These are phyloP conservation scores for Drosophila fungiperda DNA, from an alignment of 2,888 invertebrate species.

Conservation along the genomic window DNA sequence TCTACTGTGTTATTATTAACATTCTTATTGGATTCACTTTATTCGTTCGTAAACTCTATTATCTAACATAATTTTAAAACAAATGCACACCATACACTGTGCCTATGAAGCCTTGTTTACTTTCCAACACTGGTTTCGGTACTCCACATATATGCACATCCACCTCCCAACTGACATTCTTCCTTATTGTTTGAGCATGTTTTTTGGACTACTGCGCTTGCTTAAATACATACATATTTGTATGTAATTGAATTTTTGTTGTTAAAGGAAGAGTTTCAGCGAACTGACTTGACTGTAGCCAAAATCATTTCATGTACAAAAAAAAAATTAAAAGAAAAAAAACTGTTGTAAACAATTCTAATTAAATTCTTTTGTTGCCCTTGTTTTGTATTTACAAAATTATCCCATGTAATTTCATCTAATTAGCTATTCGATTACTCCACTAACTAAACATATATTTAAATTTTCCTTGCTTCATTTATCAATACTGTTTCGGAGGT, in stretches of 20 bases:
- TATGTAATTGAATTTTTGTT: slow-evolving; percentile 48
- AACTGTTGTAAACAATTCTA: slow-evolving; percentile 16
- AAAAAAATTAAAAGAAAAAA: slow-evolving; percentile 7
- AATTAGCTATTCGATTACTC: slow-evolving; percentile 5
- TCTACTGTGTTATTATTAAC: slow-evolving; percentile 45
- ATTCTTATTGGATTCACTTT: slow-evolving; percentile 24
- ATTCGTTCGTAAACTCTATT: slow-evolving; percentile 19
- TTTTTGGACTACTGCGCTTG: slow-evolving; percentile 69
- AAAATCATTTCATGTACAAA: slow-evolving; percentile 14
- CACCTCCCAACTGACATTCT: slow-evolving; percentile 15
- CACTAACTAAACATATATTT: slow-evolving; percentile 25
- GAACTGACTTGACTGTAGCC: slow-evolving; percentile 37
- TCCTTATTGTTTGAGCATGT: slow-evolving; percentile 65
- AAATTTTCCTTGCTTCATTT: slow-evolving; percentile 28
- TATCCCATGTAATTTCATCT: not conserved
- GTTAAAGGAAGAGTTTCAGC: slow-evolving; percentile 43
- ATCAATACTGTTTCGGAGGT: slow-evolving; percentile 52
- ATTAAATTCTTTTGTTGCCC: slow-evolving; percentile 38
- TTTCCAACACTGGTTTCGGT: slow-evolving; percentile 64
- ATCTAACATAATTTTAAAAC: slow-evolving; percentile 27
- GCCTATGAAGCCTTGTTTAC: slow-evolving; percentile 32
- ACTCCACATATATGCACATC: slow-evolving; percentile 32
- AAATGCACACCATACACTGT: slow-evolving; percentile 33
- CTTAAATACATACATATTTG: slow-evolving; percentile 11
- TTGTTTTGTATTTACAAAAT: slow-evolving; percentile 35